These are phyloP conservation scores for Synanthedon myopaeformis DNA, from an alignment of 2,888 invertebrate genomes.

Conservation along the genomic window DNA sequence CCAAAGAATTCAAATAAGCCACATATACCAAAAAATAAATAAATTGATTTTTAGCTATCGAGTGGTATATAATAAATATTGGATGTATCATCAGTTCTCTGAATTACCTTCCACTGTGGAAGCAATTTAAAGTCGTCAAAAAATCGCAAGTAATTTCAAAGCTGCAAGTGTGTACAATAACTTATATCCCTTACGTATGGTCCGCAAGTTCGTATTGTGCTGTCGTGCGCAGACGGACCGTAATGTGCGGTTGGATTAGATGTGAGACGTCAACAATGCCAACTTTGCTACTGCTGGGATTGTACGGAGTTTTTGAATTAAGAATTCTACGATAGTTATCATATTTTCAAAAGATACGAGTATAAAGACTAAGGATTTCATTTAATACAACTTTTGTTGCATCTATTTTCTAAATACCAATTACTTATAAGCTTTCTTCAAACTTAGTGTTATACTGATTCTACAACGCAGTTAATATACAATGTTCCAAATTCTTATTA, in stretches of 20 bases:
- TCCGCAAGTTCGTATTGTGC: conserved; percentile 23
- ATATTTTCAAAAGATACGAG: neutral
- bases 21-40: no score
- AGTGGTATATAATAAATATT: no score
- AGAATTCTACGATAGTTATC: neutral
- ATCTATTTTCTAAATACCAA: no score
- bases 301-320: conserved; percentile 6
- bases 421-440: no score
- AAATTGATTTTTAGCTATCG: no score
- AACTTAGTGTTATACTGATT: no score
- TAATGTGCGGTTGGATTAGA: conserved; percentile 36
- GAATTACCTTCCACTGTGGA: no score
- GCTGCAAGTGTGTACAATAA: conserved; percentile 13
- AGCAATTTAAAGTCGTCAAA: no score
- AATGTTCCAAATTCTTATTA: no score
- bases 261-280: conserved; percentile 19
- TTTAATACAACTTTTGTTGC: neutral
- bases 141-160: neutral
- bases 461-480: no score
- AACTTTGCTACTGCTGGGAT: conserved; percentile 20
- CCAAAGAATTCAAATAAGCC: no score
- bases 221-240: conserved; percentile 38
- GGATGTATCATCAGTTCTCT: no score
- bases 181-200: conserved; percentile 25
- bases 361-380: conserved; percentile 1